Evolutionary conservation across 1,140 invertebrate genomes (phyloP).

Genomic region (Drosophila ironensis): DNA sequence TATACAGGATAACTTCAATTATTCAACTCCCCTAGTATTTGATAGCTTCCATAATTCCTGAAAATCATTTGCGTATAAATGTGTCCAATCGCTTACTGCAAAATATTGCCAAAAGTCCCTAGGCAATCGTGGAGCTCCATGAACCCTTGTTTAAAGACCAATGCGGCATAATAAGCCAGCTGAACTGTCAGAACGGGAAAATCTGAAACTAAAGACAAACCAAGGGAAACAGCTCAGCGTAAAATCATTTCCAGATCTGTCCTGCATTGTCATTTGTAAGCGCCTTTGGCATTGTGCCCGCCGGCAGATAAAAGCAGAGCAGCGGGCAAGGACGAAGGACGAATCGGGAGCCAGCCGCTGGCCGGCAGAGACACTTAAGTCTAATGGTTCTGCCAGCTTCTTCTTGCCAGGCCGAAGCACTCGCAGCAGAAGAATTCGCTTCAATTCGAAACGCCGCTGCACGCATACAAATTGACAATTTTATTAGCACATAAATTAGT

Average conservation of each 20-base stretch:
- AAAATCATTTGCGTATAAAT: conserved; percentile 29
- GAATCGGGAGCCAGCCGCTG: conserved; percentile 5
- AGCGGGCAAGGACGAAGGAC: not conserved
- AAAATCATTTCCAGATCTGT: conserved; percentile 74
- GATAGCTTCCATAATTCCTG: conserved; percentile 18
- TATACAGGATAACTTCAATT: no score
- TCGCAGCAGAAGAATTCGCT: conserved; percentile 21
- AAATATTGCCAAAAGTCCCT: conserved; percentile 44
- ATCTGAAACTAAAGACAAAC: conserved; percentile 39
- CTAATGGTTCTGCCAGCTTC: conserved; percentile 63
- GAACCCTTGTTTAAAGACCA: conserved; percentile 49
- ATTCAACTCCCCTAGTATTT: no score
- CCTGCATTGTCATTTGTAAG: conserved; percentile 71
- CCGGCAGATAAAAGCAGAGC: not conserved
- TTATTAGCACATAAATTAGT: conserved; percentile 79
- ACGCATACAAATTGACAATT: conserved; percentile 77
- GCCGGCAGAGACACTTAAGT: conserved; percentile 59
- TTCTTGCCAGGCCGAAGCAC: conserved; percentile 8
- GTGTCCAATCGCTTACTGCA: conserved; percentile 14
- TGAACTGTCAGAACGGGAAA: conserved; percentile 14
- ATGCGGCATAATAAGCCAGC: conserved; percentile 63
- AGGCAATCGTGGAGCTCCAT: conserved; percentile 43
- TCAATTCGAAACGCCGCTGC: conserved; percentile 40
- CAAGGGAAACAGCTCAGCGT: conserved; percentile 6
- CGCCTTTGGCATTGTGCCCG: conserved; percentile 67